Base-by-base conservation (phyloP, 1,140 invertebrate genomes). In the Neodiprion pinetum region DNA sequence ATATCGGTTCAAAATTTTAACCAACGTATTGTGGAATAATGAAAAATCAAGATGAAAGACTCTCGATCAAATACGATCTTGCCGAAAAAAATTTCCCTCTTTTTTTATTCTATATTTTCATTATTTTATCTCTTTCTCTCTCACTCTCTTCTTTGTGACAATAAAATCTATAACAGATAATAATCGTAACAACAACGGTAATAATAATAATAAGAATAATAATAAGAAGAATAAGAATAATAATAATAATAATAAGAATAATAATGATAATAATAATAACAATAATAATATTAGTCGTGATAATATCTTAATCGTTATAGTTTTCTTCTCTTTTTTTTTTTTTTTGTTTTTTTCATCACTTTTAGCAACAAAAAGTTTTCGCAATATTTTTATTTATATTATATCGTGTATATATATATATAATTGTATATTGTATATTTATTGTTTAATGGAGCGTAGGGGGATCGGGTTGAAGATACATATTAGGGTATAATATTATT, bases 61-160 rank as follows among this genome's bases (percentile, higher is more conserved):
- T 69, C 21, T 69, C 68, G 68, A 69, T 28, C 11, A 69, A 47
- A 69, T 14, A 69, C 68, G 68, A 23, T 21, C 68, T 47, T 11
- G 21, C 5, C 53, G n/a, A 61, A 61, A 61, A 4, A 5, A 40
- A 40, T 40, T 1, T 40, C 5, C n/a, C 5, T 75, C 71, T 67
- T 75, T 70, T 68, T 61, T 74, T 53, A 50, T 70, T 47, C 17
- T 74, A 17, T 67, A 69, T 67, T 66, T 67, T 48, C 69, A 14
- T 50, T 9, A 17, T 61, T 76, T 8, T 72, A 65, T 7, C 47
- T 68, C 50, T 75, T 68, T 66, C 12, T 7, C 12, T 66, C 12
- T 40, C 67, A 72, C 14, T 72, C 48, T 72, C 17, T 70, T 48
- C n/a, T 14, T 71, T 71, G 65, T 71, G 1, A 12, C 23, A 47